phyloP scores from a whole-genome alignment of 2,113 vertebrate genomes.

The Solea solea region DNA sequence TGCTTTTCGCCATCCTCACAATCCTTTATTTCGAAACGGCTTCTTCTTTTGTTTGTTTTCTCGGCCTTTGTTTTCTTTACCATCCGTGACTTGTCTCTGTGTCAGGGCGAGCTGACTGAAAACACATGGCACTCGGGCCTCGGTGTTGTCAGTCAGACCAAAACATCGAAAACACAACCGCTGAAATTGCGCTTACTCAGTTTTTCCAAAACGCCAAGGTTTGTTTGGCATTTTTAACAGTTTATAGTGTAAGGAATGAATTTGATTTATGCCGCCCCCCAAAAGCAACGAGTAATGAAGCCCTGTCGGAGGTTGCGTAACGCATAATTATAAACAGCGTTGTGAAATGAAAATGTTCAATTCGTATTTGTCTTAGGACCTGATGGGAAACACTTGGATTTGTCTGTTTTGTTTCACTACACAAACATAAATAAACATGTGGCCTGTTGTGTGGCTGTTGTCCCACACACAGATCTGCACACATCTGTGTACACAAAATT shows the following conservation, averaged over 20 bases:
- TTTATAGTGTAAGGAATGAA: constrained; percentile 16
- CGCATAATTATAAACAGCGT: background rate
- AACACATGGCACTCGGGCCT: constrained; percentile 53
- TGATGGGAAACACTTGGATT: constrained; percentile 2
- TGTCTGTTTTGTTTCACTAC: background rate
- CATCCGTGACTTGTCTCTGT: constrained; percentile 22
- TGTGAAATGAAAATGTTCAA: background rate
- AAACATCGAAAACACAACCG: constrained; percentile 1
- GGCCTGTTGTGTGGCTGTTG: background rate
- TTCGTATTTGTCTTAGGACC: background rate
- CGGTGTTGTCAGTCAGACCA: constrained; percentile 28
- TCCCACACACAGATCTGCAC: constrained; percentile 13
- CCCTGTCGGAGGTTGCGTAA: background rate
- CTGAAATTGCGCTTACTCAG: background rate
- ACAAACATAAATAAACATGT: background rate
- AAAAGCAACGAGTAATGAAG: constrained; percentile 4
- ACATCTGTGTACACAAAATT: constrained; percentile 52
- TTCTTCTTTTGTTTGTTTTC: constrained; percentile 32
- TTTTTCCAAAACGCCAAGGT: constrained; percentile 18
- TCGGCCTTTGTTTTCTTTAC: constrained; percentile 17
- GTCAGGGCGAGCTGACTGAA: constrained; percentile 54
- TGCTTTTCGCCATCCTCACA: constrained; percentile 18
- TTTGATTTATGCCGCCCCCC: background rate
- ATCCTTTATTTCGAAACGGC: constrained; percentile 5
- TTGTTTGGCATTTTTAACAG: constrained; percentile 25